phyloP scores from a whole-genome alignment of 2,888 invertebrate species.

The Iphiclides podalirius region DNA sequence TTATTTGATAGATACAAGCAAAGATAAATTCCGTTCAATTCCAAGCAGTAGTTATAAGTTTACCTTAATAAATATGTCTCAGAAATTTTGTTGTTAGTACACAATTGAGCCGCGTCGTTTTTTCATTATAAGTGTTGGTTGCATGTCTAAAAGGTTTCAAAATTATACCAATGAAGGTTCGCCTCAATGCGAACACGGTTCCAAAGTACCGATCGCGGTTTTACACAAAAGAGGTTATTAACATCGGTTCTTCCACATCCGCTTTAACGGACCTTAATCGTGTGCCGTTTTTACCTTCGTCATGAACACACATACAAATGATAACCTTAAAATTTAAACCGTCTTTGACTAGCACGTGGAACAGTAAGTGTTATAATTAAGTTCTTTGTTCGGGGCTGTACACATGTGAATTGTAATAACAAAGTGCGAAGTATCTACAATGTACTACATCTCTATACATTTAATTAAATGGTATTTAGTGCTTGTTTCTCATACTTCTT shows the following conservation, averaged over 20 bases:
- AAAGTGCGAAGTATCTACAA: too few species aligned
- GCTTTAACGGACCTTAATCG: background rate
- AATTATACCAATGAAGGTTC: background rate
- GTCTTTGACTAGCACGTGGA: background rate
- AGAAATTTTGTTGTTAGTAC: too few species aligned
- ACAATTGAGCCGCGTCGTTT: too few species aligned
- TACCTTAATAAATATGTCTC: too few species aligned
- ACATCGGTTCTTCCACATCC: background rate
- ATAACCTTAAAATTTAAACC: background rate
- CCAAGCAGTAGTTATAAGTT: too few species aligned
- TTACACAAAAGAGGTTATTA: background rate
- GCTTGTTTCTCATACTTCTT: too few species aligned
- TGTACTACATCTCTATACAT: too few species aligned
- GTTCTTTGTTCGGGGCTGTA: background rate
- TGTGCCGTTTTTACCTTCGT: background rate
- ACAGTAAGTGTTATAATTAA: background rate
- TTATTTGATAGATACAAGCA: too few species aligned
- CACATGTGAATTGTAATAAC: background rate
- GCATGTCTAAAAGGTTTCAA: background rate
- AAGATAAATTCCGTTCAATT: too few species aligned
- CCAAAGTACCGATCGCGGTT: background rate
- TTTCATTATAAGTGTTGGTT: too few species aligned
- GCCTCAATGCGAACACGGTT: background rate
- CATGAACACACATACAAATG: background rate
- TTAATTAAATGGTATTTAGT: background rate